phyloP scores from a whole-genome alignment of 2,888 invertebrate species.

The Archips crataeganus region DNA sequence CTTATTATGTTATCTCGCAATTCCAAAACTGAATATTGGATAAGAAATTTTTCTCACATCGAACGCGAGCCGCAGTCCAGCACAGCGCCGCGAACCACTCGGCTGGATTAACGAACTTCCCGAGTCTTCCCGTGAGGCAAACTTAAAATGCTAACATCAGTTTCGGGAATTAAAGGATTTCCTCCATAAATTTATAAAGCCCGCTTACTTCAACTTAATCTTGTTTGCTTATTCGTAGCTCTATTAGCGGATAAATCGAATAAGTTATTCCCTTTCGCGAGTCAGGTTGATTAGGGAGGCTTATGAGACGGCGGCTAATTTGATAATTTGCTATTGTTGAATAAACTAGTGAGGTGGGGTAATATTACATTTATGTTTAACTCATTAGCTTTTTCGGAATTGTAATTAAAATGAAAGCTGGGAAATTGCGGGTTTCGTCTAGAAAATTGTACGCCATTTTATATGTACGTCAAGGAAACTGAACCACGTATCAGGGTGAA shows the following conservation, averaged over 20 bases:
- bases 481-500: too few species aligned
- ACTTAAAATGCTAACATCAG: constrained; percentile 80
- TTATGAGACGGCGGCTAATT: constrained; percentile 67
- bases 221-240: constrained; percentile 76
- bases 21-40: constrained; percentile 10
- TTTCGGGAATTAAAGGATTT: constrained; percentile 73
- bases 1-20: neutral
- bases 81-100: constrained; percentile 53
- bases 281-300: constrained; percentile 65
- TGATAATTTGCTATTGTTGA: constrained; percentile 62
- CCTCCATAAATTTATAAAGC: constrained; percentile 73
- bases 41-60: constrained; percentile 19
- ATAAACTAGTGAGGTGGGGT: constrained; percentile 16
- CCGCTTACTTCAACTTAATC: constrained; percentile 71
- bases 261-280: constrained; percentile 78
- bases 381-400: neutral
- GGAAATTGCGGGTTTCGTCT: neutral
- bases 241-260: constrained; percentile 78
- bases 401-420: neutral
- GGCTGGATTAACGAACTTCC: constrained; percentile 72
- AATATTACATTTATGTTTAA: constrained; percentile 16
- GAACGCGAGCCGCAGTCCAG: constrained; percentile 22
- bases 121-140: constrained; percentile 64
- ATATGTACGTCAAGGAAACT: too few species aligned
- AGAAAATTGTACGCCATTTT: neutral